Evolutionary conservation across 1,140 invertebrate species (phyloP), one percentile per base, ranked within the genome.

Genomic region (Brachionus rotundiformis): DNA sequence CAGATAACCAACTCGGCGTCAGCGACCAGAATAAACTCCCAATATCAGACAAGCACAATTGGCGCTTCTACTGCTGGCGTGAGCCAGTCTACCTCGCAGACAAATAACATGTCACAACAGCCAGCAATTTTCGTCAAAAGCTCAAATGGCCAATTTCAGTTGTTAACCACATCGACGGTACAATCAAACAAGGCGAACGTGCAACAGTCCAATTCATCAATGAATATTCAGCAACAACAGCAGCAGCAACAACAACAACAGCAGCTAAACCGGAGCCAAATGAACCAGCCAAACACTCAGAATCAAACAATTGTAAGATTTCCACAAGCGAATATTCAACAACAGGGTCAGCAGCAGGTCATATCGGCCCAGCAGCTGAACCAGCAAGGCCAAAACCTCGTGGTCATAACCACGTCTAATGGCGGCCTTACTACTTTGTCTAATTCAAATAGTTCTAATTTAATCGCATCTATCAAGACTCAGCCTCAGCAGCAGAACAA

Each of bases 401-500:
- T 73, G 19, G 68, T 73, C 1, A 73, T 73, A 19, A 73, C 68
- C 16, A 73, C 68, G 16, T 73, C 68, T 23, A 73, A 73, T 27
- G 68, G 68, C 23, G 33, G 36, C 19, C 16, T 73, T 25, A 73
- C 68, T 25, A 36, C 63, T 36, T 19, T 68, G 27, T 68, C 63
- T 19, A 68, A 68, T 68, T 19, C 63, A 33, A 68, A 68, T 68
- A 73, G 41, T 47, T 73, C 68, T 23, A 73, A 73, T 73, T 25
- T 73, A 73, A 73, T 73, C 36, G 33, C 68, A n/a, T 73, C 68
- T 19, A 25, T 73, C 7, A 73, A 73, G 39, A 73, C 68, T 44
- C 68, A 73, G 68, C 23, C 68, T 27, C 68, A 73, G 19, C 65
- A 71, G 36, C 68, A 41, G n/a, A 73, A 41, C 68, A 73, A 33